A percentile compares a stretch with the other conserved stretches of the same genome.
Conservation (phyloP, 2,113 vertebrate species). For the Egretta garzetta region DNA sequence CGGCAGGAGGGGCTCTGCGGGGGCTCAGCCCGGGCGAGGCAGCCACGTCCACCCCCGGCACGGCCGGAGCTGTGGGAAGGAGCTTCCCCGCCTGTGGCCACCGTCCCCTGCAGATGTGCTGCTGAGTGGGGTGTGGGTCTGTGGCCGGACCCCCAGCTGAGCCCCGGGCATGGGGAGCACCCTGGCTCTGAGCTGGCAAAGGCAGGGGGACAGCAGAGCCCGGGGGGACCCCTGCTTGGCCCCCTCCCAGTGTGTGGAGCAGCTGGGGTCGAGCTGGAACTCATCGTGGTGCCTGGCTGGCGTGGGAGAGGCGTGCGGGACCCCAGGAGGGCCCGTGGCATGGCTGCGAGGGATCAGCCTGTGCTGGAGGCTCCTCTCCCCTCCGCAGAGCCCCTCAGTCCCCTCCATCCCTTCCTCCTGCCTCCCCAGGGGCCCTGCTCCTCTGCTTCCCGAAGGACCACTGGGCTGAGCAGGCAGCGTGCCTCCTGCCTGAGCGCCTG, state of each 20-base stretch:
- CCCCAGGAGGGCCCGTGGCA: fast-evolving
- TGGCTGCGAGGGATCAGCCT: background rate
- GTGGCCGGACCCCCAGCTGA: fast-evolving
- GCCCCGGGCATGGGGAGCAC: background rate
- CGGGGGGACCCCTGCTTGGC: background rate
- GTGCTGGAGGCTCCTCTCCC: background rate
- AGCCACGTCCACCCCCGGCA: fast-evolving
- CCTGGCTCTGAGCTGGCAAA: background rate
- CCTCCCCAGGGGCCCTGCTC: background rate
- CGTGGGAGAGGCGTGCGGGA: fast-evolving
- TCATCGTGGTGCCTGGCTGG: background rate
- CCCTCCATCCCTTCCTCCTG: background rate
- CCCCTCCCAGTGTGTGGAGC: fast-evolving
- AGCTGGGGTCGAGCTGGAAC: fast-evolving
- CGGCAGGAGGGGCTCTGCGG: background rate
- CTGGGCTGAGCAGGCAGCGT: background rate
- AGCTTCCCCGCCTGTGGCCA: background rate
- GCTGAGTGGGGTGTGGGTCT: background rate
- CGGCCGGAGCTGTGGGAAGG: background rate
- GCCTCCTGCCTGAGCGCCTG: background rate
- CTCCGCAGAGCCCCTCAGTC: background rate
- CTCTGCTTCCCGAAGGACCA: background rate
- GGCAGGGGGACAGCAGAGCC: background rate
- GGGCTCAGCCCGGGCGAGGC: background rate
- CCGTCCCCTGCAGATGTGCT: background rate